Evolutionary conservation across 2,888 invertebrate genomes (phyloP), one percentile per base, ranked within the genome.

Genomic region (Lymantria dispar): DNA sequence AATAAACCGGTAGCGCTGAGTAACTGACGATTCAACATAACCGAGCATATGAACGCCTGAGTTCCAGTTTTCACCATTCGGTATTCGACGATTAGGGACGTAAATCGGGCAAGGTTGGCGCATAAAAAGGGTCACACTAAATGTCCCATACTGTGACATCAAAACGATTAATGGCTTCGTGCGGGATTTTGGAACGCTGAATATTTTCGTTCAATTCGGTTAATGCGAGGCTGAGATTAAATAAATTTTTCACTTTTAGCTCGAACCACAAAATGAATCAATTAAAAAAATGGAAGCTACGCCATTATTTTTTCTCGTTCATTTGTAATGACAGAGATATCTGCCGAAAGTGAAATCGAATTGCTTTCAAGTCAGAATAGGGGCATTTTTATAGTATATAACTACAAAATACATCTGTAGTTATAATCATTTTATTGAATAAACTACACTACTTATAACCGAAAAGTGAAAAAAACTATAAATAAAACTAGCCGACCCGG

Each of bases 111-210:
- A 67, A 76, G 80, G 82, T 74, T 72, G 66, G 64, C 79, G 77
- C 78, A 80, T 85, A 86, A 89, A 89, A 89, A 89, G 88, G 88
- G 89, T 89, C 87, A 85, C 86, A 87, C 88, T 88, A 87, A 90
- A 89, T 87, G 87, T 89, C 87, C 87, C 87, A 85, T 87, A 88
- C 88, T 81, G 87, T 82, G 88, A 88, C 88, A 89, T 86, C 87
- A 77, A 83, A 87, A 87, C 88, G 89, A 90, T 90, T 88, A 87
- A 90, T 90, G 88, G 81, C 78, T 73, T 74, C 74, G 78, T 75
- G 79, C 63, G 76, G 82, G 81, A 72, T 78, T 82, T 81, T 60
- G 72, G 80, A 80, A 75, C 74, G 76, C 69, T 70, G 82, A 83
- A 87, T 84, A 87, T 86, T 85, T 86, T 85, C 80, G 76, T 80